These are phyloP conservation scores for Hylia prasina DNA, from an alignment of 2,113 vertebrate species.

Conservation along the genomic window DNA sequence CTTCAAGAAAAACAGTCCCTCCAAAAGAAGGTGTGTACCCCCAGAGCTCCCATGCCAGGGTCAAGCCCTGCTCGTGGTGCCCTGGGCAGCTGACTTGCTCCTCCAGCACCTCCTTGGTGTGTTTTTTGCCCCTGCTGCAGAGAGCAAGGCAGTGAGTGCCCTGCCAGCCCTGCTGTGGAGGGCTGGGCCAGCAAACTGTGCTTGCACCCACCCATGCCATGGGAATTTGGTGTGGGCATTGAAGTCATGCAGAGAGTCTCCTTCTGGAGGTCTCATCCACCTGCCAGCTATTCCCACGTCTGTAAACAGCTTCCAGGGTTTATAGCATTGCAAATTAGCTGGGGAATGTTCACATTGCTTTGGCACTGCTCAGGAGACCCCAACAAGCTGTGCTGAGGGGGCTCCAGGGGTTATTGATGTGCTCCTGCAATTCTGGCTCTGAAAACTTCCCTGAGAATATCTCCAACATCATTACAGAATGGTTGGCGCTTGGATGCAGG, in stretches of 20 bases:
- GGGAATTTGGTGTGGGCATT: neutral
- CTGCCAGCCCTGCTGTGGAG: neutral
- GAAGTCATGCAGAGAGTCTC: neutral
- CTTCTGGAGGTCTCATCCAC: neutral
- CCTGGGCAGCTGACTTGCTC: neutral
- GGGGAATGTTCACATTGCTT: neutral
- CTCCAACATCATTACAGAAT: neutral
- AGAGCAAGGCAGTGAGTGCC: neutral
- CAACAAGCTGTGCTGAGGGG: neutral
- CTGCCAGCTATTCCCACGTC: neutral
- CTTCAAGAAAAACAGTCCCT: neutral
- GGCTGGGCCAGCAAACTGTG: neutral
- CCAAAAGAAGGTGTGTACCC: neutral
- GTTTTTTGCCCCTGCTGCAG: neutral
- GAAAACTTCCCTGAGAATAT: neutral
- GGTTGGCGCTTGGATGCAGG: accelerated
- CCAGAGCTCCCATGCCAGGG: neutral
- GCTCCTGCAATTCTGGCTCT: neutral
- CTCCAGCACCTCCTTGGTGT: accelerated
- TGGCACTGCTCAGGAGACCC: neutral
- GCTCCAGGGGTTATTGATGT: neutral
- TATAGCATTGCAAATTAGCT: neutral
- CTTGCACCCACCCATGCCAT: neutral
- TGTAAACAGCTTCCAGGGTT: neutral
- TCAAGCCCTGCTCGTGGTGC: accelerated